A percentile compares a stretch with the other conserved stretches of the same genome.
Evolutionary conservation across 2,888 invertebrate genomes (phyloP).

Genomic region (Eupithecia dodoneata): DNA sequence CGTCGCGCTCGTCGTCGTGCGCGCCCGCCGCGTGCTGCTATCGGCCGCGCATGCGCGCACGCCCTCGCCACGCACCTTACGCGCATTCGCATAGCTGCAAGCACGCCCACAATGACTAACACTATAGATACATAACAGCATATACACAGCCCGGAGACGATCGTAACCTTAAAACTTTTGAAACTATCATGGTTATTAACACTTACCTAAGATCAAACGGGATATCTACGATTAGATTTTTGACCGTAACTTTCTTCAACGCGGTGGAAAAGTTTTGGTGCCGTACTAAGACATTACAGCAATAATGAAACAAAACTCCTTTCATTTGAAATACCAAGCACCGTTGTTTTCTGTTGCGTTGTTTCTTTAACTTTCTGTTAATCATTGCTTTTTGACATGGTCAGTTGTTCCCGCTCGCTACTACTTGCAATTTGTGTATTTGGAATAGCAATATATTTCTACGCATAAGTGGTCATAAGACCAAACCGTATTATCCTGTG

Average conservation of each 20-base stretch:
- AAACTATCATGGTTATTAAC: too few species aligned
- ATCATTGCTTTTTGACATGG: not conserved
- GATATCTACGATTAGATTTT: too few species aligned
- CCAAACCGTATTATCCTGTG: not conserved
- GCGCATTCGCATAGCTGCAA: constrained; percentile 29
- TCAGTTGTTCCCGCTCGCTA: not conserved
- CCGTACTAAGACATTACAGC: not conserved
- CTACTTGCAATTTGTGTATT: not conserved
- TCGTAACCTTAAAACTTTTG: not conserved
- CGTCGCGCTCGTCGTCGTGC: constrained; percentile 46
- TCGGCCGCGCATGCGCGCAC: constrained; percentile 43
- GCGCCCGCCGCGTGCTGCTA: constrained; percentile 46
- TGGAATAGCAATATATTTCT: not conserved
- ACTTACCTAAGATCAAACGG: too few species aligned
- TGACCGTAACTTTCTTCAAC: not conserved
- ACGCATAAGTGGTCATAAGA: not conserved
- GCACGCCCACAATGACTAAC: constrained; percentile 18
- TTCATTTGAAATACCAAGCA: not conserved
- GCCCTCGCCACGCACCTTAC: constrained; percentile 35
- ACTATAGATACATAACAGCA: constrained; percentile 14
- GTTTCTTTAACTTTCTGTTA: not conserved
- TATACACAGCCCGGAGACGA: constrained; percentile 2
- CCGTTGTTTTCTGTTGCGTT: not conserved
- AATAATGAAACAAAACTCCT: not conserved
- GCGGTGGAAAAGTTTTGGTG: not conserved